phyloP scores from a whole-genome alignment of 2,888 invertebrate genomes.

The Mamestra brassicae region DNA sequence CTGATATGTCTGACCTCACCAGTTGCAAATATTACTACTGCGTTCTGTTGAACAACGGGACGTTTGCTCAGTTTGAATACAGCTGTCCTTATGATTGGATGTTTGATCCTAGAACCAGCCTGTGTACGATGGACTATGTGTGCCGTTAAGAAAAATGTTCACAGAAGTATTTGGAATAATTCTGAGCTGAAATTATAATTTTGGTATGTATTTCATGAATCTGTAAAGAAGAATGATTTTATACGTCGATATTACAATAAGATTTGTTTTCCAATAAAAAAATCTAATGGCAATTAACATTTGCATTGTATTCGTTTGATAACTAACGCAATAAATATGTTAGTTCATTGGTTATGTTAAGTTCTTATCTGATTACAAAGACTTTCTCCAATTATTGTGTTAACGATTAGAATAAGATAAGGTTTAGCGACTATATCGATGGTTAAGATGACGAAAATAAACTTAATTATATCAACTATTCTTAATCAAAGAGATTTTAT shows the following conservation, averaged over 20 bases:
- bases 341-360: no score
- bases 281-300: no score
- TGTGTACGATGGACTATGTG: slow-evolving; percentile 20
- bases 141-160: slow-evolving; percentile 1
- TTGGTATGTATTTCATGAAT: not conserved
- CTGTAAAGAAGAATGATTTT: not conserved
- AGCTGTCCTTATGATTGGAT: slow-evolving; percentile 22
- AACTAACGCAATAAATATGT: no score
- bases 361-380: no score
- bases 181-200: not conserved
- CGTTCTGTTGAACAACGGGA: slow-evolving; percentile 28
- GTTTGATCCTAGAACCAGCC: slow-evolving; percentile 26
- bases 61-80: slow-evolving; percentile 25
- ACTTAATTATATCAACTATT: no score
- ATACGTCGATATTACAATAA: no score
- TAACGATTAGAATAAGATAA: not conserved
- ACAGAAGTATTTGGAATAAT: not conserved
- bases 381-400: not conserved
- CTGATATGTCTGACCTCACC: slow-evolving; percentile 16
- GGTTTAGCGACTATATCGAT: not conserved
- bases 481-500: no score
- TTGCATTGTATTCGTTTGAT: no score
- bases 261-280: no score
- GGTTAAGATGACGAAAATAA: not conserved
- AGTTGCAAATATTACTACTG: slow-evolving; percentile 38